Conservation (phyloP, 2,888 invertebrate genomes). For the Aleiodes testaceus region DNA sequence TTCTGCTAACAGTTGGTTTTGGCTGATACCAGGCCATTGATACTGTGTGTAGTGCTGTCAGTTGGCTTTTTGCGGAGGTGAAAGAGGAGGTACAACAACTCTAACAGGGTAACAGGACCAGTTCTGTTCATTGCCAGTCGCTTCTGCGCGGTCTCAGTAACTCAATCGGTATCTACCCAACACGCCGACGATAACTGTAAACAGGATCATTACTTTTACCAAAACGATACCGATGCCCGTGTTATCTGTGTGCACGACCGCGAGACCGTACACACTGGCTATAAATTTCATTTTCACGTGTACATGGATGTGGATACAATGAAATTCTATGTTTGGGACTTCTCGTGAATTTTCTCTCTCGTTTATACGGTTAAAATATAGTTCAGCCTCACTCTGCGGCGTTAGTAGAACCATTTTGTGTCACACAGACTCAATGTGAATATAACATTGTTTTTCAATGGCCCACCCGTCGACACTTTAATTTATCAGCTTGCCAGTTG, state of each 20-base stretch:
- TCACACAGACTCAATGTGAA: constrained; percentile 33
- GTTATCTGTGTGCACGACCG: constrained; percentile 56
- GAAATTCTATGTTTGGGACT: neutral
- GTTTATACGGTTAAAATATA: neutral
- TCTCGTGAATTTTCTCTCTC: neutral
- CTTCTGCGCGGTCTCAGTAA: constrained; percentile 58
- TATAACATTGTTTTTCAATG: constrained; percentile 39
- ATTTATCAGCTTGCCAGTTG: constrained; percentile 32
- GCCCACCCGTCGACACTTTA: constrained; percentile 33
- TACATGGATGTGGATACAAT: neutral
- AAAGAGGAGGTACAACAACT: constrained; percentile 20
- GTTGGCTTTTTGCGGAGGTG: neutral
- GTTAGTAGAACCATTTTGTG: constrained; percentile 28
- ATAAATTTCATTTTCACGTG: constrained; percentile 55
- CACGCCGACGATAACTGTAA: constrained; percentile 61
- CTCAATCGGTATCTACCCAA: constrained; percentile 61
- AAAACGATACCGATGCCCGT: constrained; percentile 57
- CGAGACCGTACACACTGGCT: constrained; percentile 51
- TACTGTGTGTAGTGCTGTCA: neutral
- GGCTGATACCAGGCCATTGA: no score
- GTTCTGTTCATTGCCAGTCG: constrained; percentile 38
- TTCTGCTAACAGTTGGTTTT: neutral
- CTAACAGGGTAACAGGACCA: constrained; percentile 10
- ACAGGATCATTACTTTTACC: constrained; percentile 63
- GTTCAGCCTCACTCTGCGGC: neutral